phyloP scores from a whole-genome alignment of 2,888 invertebrate species.

The Caenorhabditis becei region DNA sequence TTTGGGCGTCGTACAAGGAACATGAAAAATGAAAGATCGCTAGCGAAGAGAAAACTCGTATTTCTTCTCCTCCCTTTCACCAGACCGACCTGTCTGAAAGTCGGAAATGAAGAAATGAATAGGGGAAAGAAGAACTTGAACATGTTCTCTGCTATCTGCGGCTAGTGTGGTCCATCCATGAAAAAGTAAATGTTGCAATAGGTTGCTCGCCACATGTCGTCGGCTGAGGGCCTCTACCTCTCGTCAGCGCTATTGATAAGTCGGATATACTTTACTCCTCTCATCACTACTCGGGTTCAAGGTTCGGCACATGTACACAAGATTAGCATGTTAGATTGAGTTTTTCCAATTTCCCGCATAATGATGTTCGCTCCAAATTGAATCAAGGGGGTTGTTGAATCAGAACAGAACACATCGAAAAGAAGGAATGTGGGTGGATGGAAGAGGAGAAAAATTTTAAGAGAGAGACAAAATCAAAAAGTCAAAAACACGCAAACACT shows the following conservation, averaged over 20 bases:
- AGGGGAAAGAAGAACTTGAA: constrained; percentile 1
- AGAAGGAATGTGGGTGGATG: not conserved
- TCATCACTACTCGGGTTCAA: not conserved
- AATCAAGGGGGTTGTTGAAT: not conserved
- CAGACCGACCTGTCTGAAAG: no score
- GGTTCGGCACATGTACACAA: constrained; percentile 5
- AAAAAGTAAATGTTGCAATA: constrained; percentile 47
- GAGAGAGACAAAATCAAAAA: not conserved
- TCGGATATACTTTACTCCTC: constrained; percentile 9
- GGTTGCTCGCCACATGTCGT: constrained; percentile 42
- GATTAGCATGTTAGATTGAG: constrained; percentile 17
- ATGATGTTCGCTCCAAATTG: not conserved
- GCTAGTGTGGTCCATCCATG: not conserved
- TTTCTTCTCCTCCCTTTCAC: no score
- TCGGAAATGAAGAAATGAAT: not conserved
- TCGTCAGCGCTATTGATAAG: constrained; percentile 25
- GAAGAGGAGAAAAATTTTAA: not conserved
- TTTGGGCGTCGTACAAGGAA: constrained; percentile 27
- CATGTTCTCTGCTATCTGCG: no score
- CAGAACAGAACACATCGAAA: not conserved
- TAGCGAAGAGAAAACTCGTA: no score
- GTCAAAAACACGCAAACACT: constrained; percentile 7
- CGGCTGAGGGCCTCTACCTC: not conserved
- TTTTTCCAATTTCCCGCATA: not conserved
- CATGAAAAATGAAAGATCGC: constrained; percentile 22